Conservation (phyloP, 2,797 vertebrate species). For the Parauchenoglanis ngamensis region DNA sequence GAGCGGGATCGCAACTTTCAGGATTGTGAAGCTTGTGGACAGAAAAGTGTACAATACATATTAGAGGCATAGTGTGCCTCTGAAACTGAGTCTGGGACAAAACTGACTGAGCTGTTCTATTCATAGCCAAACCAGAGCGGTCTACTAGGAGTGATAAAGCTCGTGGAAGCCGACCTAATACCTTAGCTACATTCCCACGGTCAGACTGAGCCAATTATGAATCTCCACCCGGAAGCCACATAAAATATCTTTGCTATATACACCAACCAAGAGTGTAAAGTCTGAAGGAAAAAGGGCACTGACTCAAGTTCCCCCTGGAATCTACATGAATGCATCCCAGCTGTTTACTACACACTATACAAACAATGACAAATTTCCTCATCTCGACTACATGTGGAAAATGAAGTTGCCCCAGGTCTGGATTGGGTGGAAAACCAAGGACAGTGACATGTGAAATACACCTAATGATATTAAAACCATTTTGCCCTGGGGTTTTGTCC, state of each 20-base stretch:
- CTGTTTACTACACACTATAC: neutral
- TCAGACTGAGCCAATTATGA: slow-evolving; percentile 20
- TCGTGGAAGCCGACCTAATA: slow-evolving; percentile 3
- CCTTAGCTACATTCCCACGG: neutral
- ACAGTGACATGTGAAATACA: neutral
- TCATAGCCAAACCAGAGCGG: neutral
- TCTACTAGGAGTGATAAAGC: neutral
- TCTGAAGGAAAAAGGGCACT: neutral
- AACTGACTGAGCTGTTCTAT: neutral
- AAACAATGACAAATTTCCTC: neutral
- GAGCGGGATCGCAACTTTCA: neutral
- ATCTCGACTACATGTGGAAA: neutral
- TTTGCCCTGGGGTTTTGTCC: neutral
- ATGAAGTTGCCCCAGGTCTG: neutral
- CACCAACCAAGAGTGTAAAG: neutral
- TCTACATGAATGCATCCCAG: neutral
- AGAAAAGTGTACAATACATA: neutral
- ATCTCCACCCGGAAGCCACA: neutral
- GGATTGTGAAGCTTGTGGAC: neutral
- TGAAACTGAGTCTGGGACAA: neutral
- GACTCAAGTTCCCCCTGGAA: neutral
- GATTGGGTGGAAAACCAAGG: neutral
- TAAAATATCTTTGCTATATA: slow-evolving; percentile 13
- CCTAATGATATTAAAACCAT: neutral
- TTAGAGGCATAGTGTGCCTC: neutral